phyloP scores from a whole-genome alignment of 1,140 invertebrate species.

The Leguminivora glycinivorella region DNA sequence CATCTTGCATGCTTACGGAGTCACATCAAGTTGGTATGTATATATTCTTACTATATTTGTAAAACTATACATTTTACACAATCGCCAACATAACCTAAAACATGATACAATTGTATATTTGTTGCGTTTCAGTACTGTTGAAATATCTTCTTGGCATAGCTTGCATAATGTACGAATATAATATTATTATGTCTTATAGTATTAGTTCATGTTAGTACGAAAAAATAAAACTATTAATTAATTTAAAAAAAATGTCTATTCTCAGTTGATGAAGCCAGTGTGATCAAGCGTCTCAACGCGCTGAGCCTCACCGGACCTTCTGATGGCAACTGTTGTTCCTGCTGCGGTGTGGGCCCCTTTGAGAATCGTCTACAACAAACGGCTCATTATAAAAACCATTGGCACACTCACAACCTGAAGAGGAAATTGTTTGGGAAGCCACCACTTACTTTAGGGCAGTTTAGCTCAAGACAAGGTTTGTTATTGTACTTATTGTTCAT shows the following conservation, averaged over 20 bases:
- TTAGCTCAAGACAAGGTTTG: slow-evolving; percentile 66
- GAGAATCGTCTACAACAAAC: slow-evolving; percentile 64
- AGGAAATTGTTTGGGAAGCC: slow-evolving; percentile 72
- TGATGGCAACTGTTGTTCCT: slow-evolving; percentile 69
- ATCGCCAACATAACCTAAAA: slow-evolving; percentile 20
- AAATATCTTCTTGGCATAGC: background rate
- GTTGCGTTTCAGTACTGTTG: background rate
- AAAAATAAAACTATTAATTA: background rate
- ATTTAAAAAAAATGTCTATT: slow-evolving; percentile 29
- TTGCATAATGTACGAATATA: background rate
- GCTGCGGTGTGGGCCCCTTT: slow-evolving; percentile 75
- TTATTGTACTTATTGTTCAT: background rate
- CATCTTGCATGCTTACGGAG: slow-evolving; percentile 81
- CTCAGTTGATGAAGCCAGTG: slow-evolving; percentile 72
- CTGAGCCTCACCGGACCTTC: slow-evolving; percentile 60
- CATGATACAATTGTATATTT: background rate
- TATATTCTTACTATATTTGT: background rate
- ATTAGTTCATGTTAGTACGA: background rate
- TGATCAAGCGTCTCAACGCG: slow-evolving; percentile 62
- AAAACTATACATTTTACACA: background rate
- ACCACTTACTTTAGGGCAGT: slow-evolving; percentile 60
- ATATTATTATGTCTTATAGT: background rate
- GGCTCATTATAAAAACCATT: slow-evolving; percentile 75
- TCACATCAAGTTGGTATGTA: slow-evolving; percentile 72
- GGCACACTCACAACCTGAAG: slow-evolving; percentile 75